Base-by-base conservation (phyloP, 2,113 vertebrate genomes). In the Equus przewalskii region DNA sequence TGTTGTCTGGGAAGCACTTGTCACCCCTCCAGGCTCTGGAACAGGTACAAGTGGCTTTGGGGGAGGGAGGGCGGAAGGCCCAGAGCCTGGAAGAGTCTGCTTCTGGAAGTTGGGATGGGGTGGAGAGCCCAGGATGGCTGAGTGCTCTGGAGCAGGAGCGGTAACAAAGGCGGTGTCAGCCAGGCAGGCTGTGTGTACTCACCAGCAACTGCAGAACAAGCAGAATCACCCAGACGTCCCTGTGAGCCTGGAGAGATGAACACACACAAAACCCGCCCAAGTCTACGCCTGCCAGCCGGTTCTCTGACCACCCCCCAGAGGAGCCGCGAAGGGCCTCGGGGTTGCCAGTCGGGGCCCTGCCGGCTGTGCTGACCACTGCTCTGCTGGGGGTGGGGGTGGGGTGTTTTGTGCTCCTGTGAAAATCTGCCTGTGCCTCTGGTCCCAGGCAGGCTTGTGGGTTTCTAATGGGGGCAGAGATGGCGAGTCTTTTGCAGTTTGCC, bases 1-100 rank as follows among this genome's bases (percentile, higher is more conserved):
- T 83, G 75, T 94, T 96, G 72, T 83, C 79, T 93, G 58, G 46
- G 87, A 97, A 94, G 51, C 49, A 36, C 44, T 91, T 95, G 93
- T 95, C 96, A 93, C 89, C 65, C 80, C 69, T 93, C 73, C 73
- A 79, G 81, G n/a, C 72, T 79, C 62, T 89, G 64, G 70, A 89
- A 89, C 82, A 65, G 91, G 73, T 86, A 76, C 67, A 49, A 28
- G 72, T 86, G 69, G 60, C 91, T 84, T 90, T 36, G 18, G 26
- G 26, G 69, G 28, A 90, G 49, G 64, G 49, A 79, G 28, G 49
- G 44, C 3, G 7, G 46, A 49, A 92, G 41, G 81, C 72, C 26
- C 22, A 56, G 44, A 70, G 36, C 81, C 3, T 1, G 78, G 46
- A 86, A 44, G 30, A 90, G 56, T 65, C 80, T 60, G 65, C n/a